Conservation (phyloP, 2,888 invertebrate genomes). For the Thymelicus lineola region DNA sequence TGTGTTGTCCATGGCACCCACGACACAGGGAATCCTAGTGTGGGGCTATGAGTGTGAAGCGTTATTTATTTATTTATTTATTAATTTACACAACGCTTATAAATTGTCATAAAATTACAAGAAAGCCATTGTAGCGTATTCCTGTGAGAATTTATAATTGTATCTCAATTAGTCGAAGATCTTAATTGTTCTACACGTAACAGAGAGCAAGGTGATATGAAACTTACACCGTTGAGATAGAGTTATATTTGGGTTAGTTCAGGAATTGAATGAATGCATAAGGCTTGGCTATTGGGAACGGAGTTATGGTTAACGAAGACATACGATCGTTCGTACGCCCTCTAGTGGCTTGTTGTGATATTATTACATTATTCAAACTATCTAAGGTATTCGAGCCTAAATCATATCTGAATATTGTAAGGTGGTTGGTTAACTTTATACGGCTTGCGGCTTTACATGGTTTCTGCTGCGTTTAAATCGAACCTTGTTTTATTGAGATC, state of each 20-base stretch:
- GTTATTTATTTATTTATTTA: too few species aligned
- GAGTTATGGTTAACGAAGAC: conserved; percentile 27
- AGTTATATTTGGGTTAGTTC: neutral
- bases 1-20: too few species aligned
- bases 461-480: too few species aligned
- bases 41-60: too few species aligned
- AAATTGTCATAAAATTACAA: neutral
- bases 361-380: conserved; percentile 13
- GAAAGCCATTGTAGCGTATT: neutral
- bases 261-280: conserved; percentile 17
- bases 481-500: too few species aligned
- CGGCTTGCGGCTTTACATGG: neutral
- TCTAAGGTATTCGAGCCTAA: neutral
- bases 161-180: conserved; percentile 15
- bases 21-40: too few species aligned
- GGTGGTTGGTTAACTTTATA: neutral
- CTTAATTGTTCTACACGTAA: conserved; percentile 6
- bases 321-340: conserved; percentile 14
- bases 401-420: neutral
- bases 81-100: too few species aligned
- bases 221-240: conserved; percentile 1
- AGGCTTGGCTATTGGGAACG: conserved; percentile 25
- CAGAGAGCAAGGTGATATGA: neutral
- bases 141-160: neutral
- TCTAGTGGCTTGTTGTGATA: conserved; percentile 19